A percentile compares a stretch with the other conserved stretches of the same genome.
Conservation (phyloP, 2,888 invertebrate species). For the Saturnia japonica region DNA sequence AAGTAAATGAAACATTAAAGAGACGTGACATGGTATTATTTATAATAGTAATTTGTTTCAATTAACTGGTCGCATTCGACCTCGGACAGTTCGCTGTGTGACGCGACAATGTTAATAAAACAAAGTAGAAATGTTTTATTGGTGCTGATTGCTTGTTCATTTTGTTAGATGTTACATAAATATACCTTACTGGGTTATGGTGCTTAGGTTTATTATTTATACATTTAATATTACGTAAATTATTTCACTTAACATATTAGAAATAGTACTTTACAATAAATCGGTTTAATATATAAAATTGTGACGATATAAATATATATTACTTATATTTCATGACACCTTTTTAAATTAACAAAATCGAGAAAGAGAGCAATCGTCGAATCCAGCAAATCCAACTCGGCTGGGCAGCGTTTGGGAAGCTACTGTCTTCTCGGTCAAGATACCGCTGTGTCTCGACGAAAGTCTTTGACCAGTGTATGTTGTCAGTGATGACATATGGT, state of each 20-base stretch:
- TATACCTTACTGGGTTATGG: background rate
- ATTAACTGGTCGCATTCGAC: slow-evolving; percentile 30
- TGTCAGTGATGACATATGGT: no score
- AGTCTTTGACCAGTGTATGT: no score
- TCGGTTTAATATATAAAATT: background rate
- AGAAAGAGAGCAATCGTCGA: no score
- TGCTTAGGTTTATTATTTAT: background rate
- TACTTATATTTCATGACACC: background rate
- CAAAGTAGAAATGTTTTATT: slow-evolving; percentile 9
- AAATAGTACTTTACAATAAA: no score
- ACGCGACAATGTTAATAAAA: slow-evolving; percentile 19
- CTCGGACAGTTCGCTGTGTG: slow-evolving; percentile 41
- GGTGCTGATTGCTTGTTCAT: slow-evolving; percentile 13
- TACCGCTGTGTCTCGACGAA: no score
- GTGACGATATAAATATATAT: background rate
- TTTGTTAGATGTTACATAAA: background rate
- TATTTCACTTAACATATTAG: background rate
- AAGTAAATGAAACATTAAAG: background rate
- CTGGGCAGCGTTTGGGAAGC: no score
- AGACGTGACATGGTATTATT: background rate
- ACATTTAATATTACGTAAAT: background rate
- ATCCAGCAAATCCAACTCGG: no score
- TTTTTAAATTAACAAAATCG: background rate
- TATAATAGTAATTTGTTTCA: slow-evolving; percentile 19
- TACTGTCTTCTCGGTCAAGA: no score